Conservation (phyloP, 1,140 invertebrate species). For the Philaenus spumarius region DNA sequence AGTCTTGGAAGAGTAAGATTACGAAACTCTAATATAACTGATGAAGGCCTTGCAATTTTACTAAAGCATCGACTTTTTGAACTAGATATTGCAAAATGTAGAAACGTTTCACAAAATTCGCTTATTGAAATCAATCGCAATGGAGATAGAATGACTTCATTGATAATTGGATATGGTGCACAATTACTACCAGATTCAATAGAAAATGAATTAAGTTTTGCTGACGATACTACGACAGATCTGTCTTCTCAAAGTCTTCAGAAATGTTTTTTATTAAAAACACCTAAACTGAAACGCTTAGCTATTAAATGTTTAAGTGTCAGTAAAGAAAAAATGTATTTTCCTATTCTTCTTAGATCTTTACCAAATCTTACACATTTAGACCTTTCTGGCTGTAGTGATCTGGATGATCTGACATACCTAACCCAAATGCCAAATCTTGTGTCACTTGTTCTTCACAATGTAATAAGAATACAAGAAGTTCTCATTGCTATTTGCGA, state of each 20-base stretch:
- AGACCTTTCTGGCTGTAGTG: constrained; percentile 68
- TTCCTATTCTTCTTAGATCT: constrained; percentile 48
- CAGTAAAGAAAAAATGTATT: constrained; percentile 42
- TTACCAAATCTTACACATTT: constrained; percentile 61
- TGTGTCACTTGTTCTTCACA: constrained; percentile 28
- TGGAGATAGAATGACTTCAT: constrained; percentile 35
- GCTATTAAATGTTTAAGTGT: constrained; percentile 49
- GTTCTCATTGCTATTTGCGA: constrained; percentile 2
- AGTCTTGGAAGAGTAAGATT: constrained; percentile 62
- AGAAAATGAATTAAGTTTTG: constrained; percentile 2
- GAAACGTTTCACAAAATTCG: constrained; percentile 50
- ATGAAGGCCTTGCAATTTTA: constrained; percentile 58
- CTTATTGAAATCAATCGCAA: constrained; percentile 50
- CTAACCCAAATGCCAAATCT: constrained; percentile 55
- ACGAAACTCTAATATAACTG: constrained; percentile 59
- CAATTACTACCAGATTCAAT: constrained; percentile 23
- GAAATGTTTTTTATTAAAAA: constrained; percentile 49
- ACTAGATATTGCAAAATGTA: constrained; percentile 66
- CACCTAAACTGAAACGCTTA: constrained; percentile 56
- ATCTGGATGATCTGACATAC: constrained; percentile 49
- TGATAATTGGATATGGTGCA: constrained; percentile 37
- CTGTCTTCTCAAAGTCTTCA: constrained; percentile 22
- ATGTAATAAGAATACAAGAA: constrained; percentile 5
- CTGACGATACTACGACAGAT: not conserved
- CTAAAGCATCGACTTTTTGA: constrained; percentile 62